Base-by-base conservation (phyloP, 2,113 vertebrate species). In the Willisornis vidua region DNA sequence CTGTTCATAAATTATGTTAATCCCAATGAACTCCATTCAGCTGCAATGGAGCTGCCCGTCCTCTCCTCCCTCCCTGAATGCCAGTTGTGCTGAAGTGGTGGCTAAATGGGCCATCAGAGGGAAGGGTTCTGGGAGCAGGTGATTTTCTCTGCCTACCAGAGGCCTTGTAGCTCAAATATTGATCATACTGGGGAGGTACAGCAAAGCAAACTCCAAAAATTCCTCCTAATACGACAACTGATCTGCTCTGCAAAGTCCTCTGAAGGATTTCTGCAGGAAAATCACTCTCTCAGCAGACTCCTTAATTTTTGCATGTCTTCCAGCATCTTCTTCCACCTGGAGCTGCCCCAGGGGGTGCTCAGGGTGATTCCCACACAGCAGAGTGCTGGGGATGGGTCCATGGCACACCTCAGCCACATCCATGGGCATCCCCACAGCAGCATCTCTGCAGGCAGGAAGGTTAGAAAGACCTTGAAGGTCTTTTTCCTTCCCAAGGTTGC, bases 211-310 rank as follows among this genome's bases (percentile, higher is more conserved):
- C 9, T 4, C 13, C n/a, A 65, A 23, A 51, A 67, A 25, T 6
- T 14, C 46, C 14, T 35, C 66, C 48, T 29, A 1, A 12, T 10
- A 0, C 0, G 1, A 13, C 41, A 19, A 7, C 0, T 2, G 67
- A 13, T 26, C 65, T 3, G 41, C 22, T 57, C 46, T 51, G 71
- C 45, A 19, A 61, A 65, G 72, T 3, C 49, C 35, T 48, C 74
- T 10, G 74, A 24, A 61, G 72, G 45, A 6, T 15, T 22, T 35
- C 57, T 77, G 35, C 61, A 5, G 80, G 28, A 10, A n/a, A 62
- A 68, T 6, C 41, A 70, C 46, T 18, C 4, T 52, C 79, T 41
- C 2, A 1, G 9, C 45, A 66, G 31, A 19, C 2, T 31, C 14
- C 46, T 43, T 7, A 4, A 45, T 33, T 48, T 49, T 35, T 16